Evolutionary conservation across 1,140 invertebrate species (phyloP).

Genomic region (Leptoteleia sp.): DNA sequence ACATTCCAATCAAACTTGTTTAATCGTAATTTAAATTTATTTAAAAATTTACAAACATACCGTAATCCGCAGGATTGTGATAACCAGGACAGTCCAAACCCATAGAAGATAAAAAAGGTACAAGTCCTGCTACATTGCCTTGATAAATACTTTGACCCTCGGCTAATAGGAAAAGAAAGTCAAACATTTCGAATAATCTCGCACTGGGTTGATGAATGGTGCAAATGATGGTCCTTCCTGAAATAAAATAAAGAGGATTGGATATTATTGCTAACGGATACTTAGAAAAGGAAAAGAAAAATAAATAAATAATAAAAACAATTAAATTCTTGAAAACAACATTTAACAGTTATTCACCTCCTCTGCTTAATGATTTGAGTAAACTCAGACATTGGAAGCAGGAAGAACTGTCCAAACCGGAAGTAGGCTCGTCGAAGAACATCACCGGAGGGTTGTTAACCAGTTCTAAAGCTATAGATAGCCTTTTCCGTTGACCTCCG

Average conservation of each 20-base stretch:
- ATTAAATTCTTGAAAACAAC: too few species aligned
- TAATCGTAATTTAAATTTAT: not conserved
- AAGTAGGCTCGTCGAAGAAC: slow-evolving; percentile 99
- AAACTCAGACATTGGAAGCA: slow-evolving; percentile 94
- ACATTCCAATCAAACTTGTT: not conserved
- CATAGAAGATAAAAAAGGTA: slow-evolving; percentile 92
- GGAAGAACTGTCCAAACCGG: slow-evolving; percentile 94
- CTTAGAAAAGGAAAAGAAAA: not conserved
- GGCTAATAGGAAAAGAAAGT: slow-evolving; percentile 93
- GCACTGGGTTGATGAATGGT: slow-evolving; percentile 99
- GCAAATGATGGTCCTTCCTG: slow-evolving; percentile 95
- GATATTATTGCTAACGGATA: too few species aligned
- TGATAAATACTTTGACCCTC: slow-evolving; percentile 96
- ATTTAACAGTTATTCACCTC: slow-evolving; percentile 84
- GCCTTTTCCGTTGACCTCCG: slow-evolving; percentile 95
- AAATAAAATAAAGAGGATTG: slow-evolving; percentile 59
- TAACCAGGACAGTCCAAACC: slow-evolving; percentile 94
- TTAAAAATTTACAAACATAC: slow-evolving; percentile 78
- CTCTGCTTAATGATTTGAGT: slow-evolving; percentile 88
- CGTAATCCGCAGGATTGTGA: slow-evolving; percentile 97
- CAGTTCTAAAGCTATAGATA: slow-evolving; percentile 93
- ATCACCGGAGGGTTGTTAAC: slow-evolving; percentile 96
- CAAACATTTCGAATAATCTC: slow-evolving; percentile 97
- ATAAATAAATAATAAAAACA: too few species aligned
- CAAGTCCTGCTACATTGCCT: slow-evolving; percentile 89